Evolutionary conservation across 2,797 vertebrate species (phyloP), one percentile per base, ranked within the genome.

Genomic region (Chaetodon trifasciatus): DNA sequence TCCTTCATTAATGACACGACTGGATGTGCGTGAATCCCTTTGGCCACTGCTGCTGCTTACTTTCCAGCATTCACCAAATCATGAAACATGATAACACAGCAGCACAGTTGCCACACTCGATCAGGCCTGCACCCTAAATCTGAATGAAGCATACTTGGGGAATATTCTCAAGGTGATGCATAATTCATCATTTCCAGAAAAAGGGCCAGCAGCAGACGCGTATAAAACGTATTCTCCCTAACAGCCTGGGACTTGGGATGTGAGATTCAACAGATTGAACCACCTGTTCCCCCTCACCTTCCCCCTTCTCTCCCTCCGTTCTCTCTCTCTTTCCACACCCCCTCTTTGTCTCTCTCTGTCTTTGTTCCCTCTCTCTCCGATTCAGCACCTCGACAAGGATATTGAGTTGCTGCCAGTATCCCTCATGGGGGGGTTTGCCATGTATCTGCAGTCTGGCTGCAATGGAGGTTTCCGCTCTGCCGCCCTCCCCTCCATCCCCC

Each of bases 241-340:
- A 86, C 88, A 88, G 86, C 70, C 69, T 47, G 47, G 50, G 71
- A 88, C 76, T 70, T n/a, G 70, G 79, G 47, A 82, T 86, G 79
- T 55, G 85, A 91, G 89, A 91, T 93, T 94, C 95, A 87, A 94
- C 94, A 95, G 94, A 93, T 96, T 94, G 93, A 87, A 89, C 96
- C 96, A 98, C 97, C 97, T 98, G 97, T 98, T 97, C 95, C 94
- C 79, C 60, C 65, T 55, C 69, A 70, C 65, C 72, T 49, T 12
- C 80, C 78, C 23, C 64, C 65, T 50, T 49, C 70, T 21, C 67
- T 55, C 83, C 72, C 46, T 56, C 23, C 79, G 88, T 85, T 69
- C 50, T 66, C 47, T 82, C 78, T 76, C 37, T 57, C 68, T 57
- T 58, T 50, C 70, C 74, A 21, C 42, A 28, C 44, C 15, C 6